Percentiles rank a stretch among this genome's conserved stretches.
Conservation (phyloP, 1,140 invertebrate genomes). For the Megathymus violae region DNA sequence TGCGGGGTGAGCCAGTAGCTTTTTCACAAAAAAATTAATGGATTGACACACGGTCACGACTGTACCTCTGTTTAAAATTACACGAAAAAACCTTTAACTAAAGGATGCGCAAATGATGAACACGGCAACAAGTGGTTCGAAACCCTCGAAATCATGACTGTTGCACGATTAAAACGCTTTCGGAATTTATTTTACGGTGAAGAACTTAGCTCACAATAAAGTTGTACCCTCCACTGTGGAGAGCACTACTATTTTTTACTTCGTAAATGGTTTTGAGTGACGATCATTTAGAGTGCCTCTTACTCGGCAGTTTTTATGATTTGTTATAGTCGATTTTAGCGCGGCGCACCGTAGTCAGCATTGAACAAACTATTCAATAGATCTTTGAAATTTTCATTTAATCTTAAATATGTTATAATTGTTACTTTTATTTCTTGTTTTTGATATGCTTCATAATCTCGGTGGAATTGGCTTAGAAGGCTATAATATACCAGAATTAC, state of each 20-base stretch:
- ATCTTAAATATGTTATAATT: too few species aligned
- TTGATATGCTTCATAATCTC: too few species aligned
- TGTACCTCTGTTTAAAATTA: slow-evolving; percentile 18
- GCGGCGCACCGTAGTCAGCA: neutral
- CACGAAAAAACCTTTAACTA: slow-evolving; percentile 15
- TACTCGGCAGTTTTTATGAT: slow-evolving; percentile 20
- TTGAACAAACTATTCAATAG: too few species aligned
- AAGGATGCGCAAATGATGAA: slow-evolving; percentile 21
- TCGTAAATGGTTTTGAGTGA: slow-evolving; percentile 9
- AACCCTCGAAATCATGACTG: slow-evolving; percentile 23
- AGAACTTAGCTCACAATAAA: slow-evolving; percentile 6
- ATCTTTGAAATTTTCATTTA: too few species aligned
- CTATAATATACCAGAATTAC: too few species aligned
- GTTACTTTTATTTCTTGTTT: too few species aligned
- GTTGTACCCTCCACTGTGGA: neutral
- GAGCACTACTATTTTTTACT: slow-evolving; percentile 22
- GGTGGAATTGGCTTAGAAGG: too few species aligned
- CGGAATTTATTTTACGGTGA: slow-evolving; percentile 17
- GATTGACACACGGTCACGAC: slow-evolving; percentile 26
- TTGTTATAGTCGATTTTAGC: too few species aligned
- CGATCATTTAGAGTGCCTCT: slow-evolving; percentile 25
- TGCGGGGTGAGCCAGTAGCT: slow-evolving; percentile 3
- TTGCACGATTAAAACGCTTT: slow-evolving; percentile 18
- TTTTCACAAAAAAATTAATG: slow-evolving; percentile 23
- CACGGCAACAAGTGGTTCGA: slow-evolving; percentile 23